These are phyloP conservation scores for Thalassophryne amazonica DNA, from an alignment of 2,797 vertebrate species.

Conservation along the genomic window DNA sequence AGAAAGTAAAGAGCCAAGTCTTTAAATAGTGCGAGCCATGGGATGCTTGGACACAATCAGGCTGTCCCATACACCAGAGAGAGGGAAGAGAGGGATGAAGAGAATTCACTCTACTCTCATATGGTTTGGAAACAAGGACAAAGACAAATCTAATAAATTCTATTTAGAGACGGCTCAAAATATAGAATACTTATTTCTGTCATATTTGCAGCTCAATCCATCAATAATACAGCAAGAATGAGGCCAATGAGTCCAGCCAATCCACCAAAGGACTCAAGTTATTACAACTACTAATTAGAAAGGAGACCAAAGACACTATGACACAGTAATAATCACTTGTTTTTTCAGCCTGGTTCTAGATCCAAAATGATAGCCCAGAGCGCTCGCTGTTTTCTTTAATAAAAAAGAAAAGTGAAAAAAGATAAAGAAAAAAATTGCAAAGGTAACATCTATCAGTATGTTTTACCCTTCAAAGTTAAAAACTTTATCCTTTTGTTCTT, in stretches of 20 bases:
- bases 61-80: constrained; percentile 74
- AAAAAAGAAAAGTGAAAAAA: too few species aligned
- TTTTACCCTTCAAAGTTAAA: too few species aligned
- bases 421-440: too few species aligned
- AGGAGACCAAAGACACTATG: constrained; percentile 27
- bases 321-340: constrained; percentile 50
- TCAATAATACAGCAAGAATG: constrained; percentile 73
- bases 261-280: constrained; percentile 65
- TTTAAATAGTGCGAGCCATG: constrained; percentile 75
- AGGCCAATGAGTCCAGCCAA: constrained; percentile 66
- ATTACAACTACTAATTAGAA: constrained; percentile 71
- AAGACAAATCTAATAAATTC: constrained; percentile 78
- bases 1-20: constrained; percentile 68
- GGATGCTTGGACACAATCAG: constrained; percentile 77
- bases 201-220: constrained; percentile 77
- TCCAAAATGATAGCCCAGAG: constrained; percentile 28
- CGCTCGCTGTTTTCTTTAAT: constrained; percentile 12
- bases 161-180: constrained; percentile 77
- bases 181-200: constrained; percentile 77
- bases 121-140: constrained; percentile 75
- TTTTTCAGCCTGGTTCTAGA: constrained; percentile 38
- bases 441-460: too few species aligned
- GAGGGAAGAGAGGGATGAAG: constrained; percentile 47
- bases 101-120: constrained; percentile 63
- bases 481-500: too few species aligned